Conservation (phyloP, 2,888 invertebrate species). For the Apotomis betuletana region DNA sequence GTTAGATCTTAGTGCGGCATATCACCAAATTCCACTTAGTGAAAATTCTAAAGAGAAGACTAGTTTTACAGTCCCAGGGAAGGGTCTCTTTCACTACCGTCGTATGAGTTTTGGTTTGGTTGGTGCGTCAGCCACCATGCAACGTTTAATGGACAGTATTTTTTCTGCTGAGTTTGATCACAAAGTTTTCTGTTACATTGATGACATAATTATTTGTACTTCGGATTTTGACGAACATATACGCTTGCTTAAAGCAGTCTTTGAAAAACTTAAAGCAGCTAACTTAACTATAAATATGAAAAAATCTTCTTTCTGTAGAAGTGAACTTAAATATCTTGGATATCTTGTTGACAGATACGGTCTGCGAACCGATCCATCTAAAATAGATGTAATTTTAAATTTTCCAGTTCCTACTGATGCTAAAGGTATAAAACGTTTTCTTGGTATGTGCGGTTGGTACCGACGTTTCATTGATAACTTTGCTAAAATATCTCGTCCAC, state of each 20-base stretch:
- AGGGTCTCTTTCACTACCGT: no score
- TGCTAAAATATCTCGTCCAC: no score
- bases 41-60: not conserved
- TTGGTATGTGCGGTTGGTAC: conserved; percentile 1
- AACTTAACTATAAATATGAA: not conserved
- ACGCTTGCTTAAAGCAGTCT: no score
- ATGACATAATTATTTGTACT: not conserved
- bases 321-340: not conserved
- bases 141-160: no score
- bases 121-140: no score
- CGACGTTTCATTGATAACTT: not conserved
- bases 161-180: not conserved
- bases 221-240: not conserved
- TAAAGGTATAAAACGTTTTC: conserved; percentile 3
- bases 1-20: not conserved
- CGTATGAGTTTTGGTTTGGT: no score
- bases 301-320: not conserved
- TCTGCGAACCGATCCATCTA: not conserved
- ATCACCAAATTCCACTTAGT: not conserved
- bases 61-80: no score
- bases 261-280: no score
- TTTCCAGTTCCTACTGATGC: conserved; percentile 2
- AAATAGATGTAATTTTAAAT: conserved; percentile 1
- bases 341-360: not conserved
- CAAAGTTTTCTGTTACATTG: not conserved